Evolutionary conservation across 2,797 vertebrate species (phyloP), one percentile per base, ranked within the genome.

Genomic region (Mormyrops attenuatus): DNA sequence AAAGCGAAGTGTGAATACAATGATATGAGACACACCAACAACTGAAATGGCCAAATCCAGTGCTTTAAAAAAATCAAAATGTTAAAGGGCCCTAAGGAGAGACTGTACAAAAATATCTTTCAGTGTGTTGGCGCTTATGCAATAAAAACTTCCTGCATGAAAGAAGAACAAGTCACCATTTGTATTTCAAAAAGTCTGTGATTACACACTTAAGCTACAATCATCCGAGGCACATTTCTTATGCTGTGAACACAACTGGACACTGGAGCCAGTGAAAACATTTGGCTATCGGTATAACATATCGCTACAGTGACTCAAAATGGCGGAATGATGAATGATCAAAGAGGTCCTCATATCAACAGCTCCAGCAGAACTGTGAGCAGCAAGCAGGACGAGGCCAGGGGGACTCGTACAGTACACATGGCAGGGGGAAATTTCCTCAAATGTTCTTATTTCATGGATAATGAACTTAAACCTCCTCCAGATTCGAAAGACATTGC

Each of bases 1-100:
- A 69, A 84, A 66, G 73, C 38, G 22, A 20, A 86, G 88, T 73
- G 88, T 73, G 26, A 89, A 88, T 88, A 49, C 85, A 88, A 91
- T 80, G 44, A 41, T 44, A 47, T 85, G 82, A 77, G 77, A 86
- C 49, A 88, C 77, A 87, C 52, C 87, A 82, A 60, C 77, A 50
- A 15, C 55, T n/a, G 52, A 69, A 53, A 6, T 7, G 86, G 50
- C 57, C 63, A 87, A 69, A 80, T 87, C 50, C 82, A 9, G 38
- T 44, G 41, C 13, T n/a, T 52, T 50, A 17, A 87, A 53, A 87
- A 44, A 49, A 20, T 11, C 34, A 13, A 5, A 41, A 50, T 60
- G 87, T n/a, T 47, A 47, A 49, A 38, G 30, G 52, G 13, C 52
- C 26, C 8, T 20, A 15, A 38, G 85, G 34, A 34, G 50, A 38